Percentiles rank a stretch among this genome's conserved stretches.
Conservation (phyloP, 2,113 vertebrate species). For the Tauraco erythrolophus region DNA sequence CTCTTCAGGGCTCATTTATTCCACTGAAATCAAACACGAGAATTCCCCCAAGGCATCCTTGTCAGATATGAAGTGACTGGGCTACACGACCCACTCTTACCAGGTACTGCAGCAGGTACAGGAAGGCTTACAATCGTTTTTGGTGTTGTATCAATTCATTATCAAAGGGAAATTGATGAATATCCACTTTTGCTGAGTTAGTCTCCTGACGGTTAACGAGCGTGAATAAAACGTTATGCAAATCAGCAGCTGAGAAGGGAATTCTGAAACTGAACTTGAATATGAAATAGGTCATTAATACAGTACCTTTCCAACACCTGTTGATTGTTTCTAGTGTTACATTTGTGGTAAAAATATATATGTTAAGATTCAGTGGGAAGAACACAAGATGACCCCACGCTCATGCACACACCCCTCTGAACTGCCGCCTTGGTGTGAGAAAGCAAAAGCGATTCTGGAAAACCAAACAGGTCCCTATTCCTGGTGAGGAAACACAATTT, state of each 20-base stretch:
- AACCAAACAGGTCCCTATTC: background rate
- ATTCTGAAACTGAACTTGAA: conserved; percentile 41
- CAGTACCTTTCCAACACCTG: background rate
- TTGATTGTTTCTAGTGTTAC: conserved; percentile 12
- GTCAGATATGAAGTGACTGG: conserved; percentile 11
- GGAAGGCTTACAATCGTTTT: background rate
- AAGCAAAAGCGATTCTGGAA: background rate
- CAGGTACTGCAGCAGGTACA: conserved; percentile 31
- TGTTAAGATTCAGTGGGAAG: background rate
- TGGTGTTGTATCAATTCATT: background rate
- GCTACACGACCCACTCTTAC: background rate
- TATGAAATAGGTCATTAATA: conserved; percentile 49
- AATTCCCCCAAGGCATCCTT: conserved; percentile 35
- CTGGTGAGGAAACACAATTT: background rate
- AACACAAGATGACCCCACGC: accelerated
- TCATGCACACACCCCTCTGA: accelerated
- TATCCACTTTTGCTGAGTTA: conserved; percentile 52
- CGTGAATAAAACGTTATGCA: conserved; percentile 11
- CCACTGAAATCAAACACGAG: conserved; percentile 44
- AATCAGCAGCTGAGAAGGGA: conserved; percentile 35
- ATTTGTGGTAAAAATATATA: background rate
- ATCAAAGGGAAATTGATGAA: conserved; percentile 48
- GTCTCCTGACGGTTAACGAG: conserved; percentile 45
- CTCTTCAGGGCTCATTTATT: conserved; percentile 61
- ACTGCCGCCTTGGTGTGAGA: background rate